phyloP scores from a whole-genome alignment of 2,797 vertebrate species.

The Phoxinus dragarum region DNA sequence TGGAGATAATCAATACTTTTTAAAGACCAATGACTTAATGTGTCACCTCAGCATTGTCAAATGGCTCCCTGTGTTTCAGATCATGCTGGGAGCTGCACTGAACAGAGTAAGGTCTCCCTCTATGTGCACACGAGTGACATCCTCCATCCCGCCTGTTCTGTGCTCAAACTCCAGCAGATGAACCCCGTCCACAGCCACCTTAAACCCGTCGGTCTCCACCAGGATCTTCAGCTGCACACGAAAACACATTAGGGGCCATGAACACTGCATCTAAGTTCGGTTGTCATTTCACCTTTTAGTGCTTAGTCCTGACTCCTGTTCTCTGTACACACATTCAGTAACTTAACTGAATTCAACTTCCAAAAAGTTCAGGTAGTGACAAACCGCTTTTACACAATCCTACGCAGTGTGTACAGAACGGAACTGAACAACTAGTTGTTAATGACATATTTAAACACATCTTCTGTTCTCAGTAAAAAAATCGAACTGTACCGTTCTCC shows the following conservation, averaged over 20 bases:
- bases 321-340: background rate
- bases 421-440: background rate
- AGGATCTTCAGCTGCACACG: slow-evolving; percentile 88
- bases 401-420: background rate
- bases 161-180: slow-evolving; percentile 90
- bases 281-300: background rate
- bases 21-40: background rate
- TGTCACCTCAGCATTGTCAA: slow-evolving; percentile 5
- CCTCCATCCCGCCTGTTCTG: slow-evolving; percentile 81
- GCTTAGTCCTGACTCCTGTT: background rate
- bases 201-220: slow-evolving; percentile 86
- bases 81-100: slow-evolving; percentile 79
- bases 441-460: too few relatives aligned
- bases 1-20: slow-evolving; percentile 14
- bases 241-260: background rate
- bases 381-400: background rate
- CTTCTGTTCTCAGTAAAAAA: too few relatives aligned
- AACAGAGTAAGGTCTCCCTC: slow-evolving; percentile 83
- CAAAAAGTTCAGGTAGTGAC: background rate
- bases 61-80: slow-evolving; percentile 68
- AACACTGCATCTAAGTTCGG: background rate
- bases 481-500: too few relatives aligned
- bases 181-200: slow-evolving; percentile 86
- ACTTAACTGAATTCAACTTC: background rate
- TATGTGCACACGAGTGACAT: slow-evolving; percentile 82